These are phyloP conservation scores for Ivindomyrus marchei DNA, from an alignment of 2,113 vertebrate species.

Conservation along the genomic window DNA sequence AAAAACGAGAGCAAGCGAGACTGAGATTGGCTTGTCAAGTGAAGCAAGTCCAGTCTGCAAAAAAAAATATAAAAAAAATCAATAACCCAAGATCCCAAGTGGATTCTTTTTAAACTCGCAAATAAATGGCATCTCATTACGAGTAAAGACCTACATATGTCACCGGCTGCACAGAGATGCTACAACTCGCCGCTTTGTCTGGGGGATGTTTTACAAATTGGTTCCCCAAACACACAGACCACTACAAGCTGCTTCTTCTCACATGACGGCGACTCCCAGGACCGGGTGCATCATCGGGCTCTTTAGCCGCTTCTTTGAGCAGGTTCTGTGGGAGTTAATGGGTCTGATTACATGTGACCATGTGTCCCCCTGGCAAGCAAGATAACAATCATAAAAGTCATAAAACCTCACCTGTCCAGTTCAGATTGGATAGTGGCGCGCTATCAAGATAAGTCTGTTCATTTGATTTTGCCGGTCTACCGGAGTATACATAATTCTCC, in stretches of 20 bases:
- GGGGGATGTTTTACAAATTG: background rate
- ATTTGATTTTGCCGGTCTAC: conserved; percentile 17
- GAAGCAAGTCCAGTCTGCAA: background rate
- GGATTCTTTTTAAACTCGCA: background rate
- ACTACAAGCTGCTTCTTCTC: background rate
- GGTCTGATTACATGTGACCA: background rate
- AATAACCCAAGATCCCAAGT: conserved; percentile 1
- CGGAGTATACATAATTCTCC: conserved; percentile 24
- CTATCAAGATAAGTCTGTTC: background rate
- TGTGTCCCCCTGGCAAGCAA: background rate
- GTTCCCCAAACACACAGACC: background rate
- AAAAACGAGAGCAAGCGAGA: background rate
- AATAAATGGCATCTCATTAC: conserved; percentile 1
- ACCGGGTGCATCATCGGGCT: background rate
- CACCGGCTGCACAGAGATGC: background rate
- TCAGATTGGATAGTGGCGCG: background rate
- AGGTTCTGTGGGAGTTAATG: background rate
- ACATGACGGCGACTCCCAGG: background rate
- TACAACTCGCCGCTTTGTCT: background rate
- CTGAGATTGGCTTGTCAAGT: background rate
- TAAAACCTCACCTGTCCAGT: background rate
- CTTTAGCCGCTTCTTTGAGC: background rate
- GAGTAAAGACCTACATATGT: background rate
- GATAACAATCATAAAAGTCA: background rate
- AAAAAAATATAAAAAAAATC: background rate